Evolutionary conservation across 1,140 invertebrate genomes (phyloP).

Genomic region (Trigoniulus corallinus): DNA sequence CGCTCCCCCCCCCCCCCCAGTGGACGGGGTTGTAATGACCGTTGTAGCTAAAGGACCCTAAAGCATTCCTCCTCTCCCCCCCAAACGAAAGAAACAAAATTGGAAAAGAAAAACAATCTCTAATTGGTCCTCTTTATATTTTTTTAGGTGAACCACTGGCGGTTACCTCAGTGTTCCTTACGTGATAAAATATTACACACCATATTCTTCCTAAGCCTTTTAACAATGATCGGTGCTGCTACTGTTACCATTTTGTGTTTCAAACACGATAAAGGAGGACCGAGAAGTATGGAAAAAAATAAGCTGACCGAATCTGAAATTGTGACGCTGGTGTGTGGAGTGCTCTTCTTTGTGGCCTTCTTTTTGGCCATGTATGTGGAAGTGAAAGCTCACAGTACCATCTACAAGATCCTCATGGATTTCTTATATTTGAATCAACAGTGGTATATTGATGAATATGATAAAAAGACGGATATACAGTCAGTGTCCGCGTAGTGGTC

Average conservation of each 20-base stretch:
- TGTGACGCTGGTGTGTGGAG: slow-evolving; percentile 33
- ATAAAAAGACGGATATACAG: slow-evolving; percentile 19
- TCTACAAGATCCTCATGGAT: slow-evolving; percentile 30
- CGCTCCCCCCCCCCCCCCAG: too few species aligned
- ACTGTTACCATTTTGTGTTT: slow-evolving; percentile 34
- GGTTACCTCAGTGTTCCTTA: slow-evolving; percentile 27
- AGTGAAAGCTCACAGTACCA: slow-evolving; percentile 33
- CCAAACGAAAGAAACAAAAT: too few species aligned
- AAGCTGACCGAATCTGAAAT: slow-evolving; percentile 32
- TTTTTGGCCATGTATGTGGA: slow-evolving; percentile 39
- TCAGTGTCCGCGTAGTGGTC: slow-evolving; percentile 6
- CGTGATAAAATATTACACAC: slow-evolving; percentile 33
- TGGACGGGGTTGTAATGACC: too few species aligned
- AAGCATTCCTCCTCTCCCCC: too few species aligned
- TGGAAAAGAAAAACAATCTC: too few species aligned
- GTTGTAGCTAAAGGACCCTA: too few species aligned
- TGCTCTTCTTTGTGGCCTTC: slow-evolving; percentile 37
- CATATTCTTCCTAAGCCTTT: slow-evolving; percentile 29
- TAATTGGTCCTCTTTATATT: slow-evolving; percentile 8
- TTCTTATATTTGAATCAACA: slow-evolving; percentile 34
- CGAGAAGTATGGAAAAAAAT: slow-evolving; percentile 20
- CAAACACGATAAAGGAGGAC: slow-evolving; percentile 29
- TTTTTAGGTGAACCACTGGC: slow-evolving; percentile 30
- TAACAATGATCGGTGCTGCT: slow-evolving; percentile 33
- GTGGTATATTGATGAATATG: slow-evolving; percentile 35